phyloP scores from a whole-genome alignment of 2,797 vertebrate species.

The Columba guinea region DNA sequence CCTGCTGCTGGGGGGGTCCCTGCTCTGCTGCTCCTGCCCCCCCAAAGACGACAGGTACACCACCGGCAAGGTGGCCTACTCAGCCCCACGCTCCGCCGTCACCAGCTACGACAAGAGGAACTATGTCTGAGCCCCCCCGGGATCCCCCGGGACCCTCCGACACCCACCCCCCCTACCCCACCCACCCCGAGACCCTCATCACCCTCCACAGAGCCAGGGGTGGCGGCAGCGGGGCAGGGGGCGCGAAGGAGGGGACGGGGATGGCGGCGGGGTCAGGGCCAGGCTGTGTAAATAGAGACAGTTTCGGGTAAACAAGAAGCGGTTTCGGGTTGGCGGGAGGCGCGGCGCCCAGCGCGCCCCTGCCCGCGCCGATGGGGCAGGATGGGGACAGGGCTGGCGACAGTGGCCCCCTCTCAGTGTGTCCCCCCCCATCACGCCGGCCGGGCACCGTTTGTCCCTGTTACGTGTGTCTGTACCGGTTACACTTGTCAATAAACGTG shows the following conservation, averaged over 20 bases:
- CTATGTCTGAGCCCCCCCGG: constrained; percentile 81
- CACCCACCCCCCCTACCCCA: not conserved
- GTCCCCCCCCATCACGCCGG: not conserved
- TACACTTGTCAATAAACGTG: constrained; percentile 53
- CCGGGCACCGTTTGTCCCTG: constrained; percentile 12
- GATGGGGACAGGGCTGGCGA: not conserved
- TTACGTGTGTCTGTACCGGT: constrained; percentile 54
- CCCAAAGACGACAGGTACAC: constrained; percentile 86
- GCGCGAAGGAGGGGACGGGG: not conserved
- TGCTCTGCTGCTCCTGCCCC: constrained; percentile 94
- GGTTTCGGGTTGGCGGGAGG: constrained; percentile 38
- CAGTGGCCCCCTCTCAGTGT: not conserved
- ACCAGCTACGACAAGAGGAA: constrained; percentile 90
- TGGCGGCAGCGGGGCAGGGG: not conserved
- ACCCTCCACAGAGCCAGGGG: not conserved
- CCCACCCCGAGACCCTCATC: not conserved
- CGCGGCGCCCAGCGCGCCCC: not conserved
- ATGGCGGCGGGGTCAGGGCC: constrained; percentile 8
- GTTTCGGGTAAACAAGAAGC: constrained; percentile 54
- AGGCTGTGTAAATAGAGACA: constrained; percentile 45
- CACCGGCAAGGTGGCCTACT: constrained; percentile 85
- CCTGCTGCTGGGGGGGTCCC: constrained; percentile 85
- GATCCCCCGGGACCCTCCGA: not conserved
- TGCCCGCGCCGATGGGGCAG: not conserved
- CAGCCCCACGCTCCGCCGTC: constrained; percentile 80